A percentile compares a stretch with the other conserved stretches of the same genome.
phyloP scores from a whole-genome alignment of 2,797 vertebrate species.

The Diglossa cyanea region DNA sequence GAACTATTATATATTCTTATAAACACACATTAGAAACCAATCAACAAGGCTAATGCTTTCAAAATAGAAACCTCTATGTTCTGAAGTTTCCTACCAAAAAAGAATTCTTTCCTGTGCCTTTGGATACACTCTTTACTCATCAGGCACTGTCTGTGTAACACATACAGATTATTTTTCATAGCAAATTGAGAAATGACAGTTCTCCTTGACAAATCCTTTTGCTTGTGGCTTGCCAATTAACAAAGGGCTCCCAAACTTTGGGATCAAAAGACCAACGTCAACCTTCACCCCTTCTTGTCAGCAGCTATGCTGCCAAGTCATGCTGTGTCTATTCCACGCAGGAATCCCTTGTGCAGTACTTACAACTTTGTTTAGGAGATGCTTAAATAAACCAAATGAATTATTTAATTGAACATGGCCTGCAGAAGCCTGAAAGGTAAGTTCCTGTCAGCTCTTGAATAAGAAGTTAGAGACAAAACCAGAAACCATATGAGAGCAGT shows the following conservation, averaged over 20 bases:
- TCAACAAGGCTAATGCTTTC: background rate
- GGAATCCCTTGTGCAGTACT: background rate
- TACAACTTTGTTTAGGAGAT: background rate
- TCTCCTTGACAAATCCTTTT: background rate
- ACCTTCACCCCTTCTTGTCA: background rate
- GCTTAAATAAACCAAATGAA: background rate
- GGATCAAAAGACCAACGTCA: background rate
- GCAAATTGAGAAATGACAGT: background rate
- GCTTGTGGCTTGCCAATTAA: background rate
- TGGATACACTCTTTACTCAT: background rate
- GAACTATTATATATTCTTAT: background rate
- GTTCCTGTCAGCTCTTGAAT: background rate
- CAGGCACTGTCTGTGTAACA: background rate
- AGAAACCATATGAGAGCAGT: background rate
- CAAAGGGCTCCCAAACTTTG: background rate
- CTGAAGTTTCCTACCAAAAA: background rate
- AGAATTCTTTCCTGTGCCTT: background rate
- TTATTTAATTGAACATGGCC: background rate
- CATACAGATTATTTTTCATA: background rate
- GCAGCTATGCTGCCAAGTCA: background rate
- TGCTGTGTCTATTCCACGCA: background rate
- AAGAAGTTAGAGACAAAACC: background rate
- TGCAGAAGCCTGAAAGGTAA: background rate
- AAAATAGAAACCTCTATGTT: background rate
- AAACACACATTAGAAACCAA: background rate